phyloP scores from a whole-genome alignment of 2,888 invertebrate genomes.

The Boloria euphrosyne region DNA sequence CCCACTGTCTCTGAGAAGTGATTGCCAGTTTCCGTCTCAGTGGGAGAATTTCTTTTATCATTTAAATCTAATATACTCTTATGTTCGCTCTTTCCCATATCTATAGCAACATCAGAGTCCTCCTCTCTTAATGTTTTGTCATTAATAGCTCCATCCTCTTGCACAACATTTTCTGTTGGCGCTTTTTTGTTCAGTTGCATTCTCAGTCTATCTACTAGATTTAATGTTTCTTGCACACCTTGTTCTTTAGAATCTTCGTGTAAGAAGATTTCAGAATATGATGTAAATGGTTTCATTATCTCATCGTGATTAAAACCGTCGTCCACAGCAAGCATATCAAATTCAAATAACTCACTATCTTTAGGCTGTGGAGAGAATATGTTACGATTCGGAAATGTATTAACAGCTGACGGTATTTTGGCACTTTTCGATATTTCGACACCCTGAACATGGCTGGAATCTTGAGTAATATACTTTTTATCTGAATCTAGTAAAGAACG shows the following conservation, averaged over 20 bases:
- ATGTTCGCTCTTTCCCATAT: conserved; percentile 54
- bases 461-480: conserved; percentile 69
- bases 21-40: conserved; percentile 49
- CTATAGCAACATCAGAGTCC: conserved; percentile 48
- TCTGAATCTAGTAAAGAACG: conserved; percentile 65
- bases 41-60: conserved; percentile 44
- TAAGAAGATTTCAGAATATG: conserved; percentile 85
- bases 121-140: conserved; percentile 56
- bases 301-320: conserved; percentile 86
- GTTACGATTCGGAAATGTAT: conserved; percentile 80
- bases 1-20: conserved; percentile 46
- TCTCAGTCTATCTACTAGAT: conserved; percentile 91
- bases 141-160: conserved; percentile 57
- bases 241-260: conserved; percentile 91
- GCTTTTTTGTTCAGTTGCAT: conserved; percentile 87
- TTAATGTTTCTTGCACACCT: conserved; percentile 90
- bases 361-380: conserved; percentile 88
- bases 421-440: conserved; percentile 76
- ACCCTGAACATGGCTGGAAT: conserved; percentile 71
- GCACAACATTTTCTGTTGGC: conserved; percentile 70
- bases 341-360: conserved; percentile 84
- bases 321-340: conserved; percentile 84
- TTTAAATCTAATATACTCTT: conserved; percentile 45
- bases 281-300: conserved; percentile 85
- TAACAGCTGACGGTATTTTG: conserved; percentile 71